phyloP scores from a whole-genome alignment of 2,113 vertebrate species.

The Zeus faber region DNA sequence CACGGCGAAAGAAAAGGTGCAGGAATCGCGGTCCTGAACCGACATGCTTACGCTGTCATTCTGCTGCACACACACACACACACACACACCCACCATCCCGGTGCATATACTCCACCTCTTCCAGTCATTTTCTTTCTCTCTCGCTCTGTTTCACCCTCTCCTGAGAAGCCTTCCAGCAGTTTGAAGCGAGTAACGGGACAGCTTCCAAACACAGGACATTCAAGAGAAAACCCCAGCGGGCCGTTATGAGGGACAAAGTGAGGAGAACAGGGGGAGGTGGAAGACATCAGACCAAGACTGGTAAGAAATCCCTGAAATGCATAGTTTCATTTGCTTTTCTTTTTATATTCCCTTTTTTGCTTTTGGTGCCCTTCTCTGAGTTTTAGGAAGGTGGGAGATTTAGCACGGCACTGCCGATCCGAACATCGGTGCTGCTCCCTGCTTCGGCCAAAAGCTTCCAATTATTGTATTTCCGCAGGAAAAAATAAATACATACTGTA shows the following conservation, averaged over 20 bases:
- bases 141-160: not conserved
- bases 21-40: conserved; percentile 46
- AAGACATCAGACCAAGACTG: conserved; percentile 56
- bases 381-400: too few species aligned
- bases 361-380: conserved; percentile 12
- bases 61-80: conserved; percentile 5
- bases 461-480: too few species aligned
- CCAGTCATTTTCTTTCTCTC: not conserved
- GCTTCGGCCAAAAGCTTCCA: too few species aligned
- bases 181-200: conserved; percentile 20
- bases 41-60: conserved; percentile 28
- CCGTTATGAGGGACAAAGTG: conserved; percentile 74
- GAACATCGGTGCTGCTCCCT: conserved; percentile 27
- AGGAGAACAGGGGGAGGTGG: conserved; percentile 65
- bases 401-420: conserved; percentile 36
- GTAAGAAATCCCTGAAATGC: conserved; percentile 51
- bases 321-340: conserved; percentile 6
- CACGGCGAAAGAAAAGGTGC: conserved; percentile 24
- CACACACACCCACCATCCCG: too few species aligned
- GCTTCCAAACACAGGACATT: conserved; percentile 18
- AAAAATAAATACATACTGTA: too few species aligned
- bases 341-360: conserved; percentile 24
- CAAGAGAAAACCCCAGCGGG: conserved; percentile 17
- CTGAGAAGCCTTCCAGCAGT: conserved; percentile 12
- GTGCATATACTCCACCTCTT: conserved; percentile 12